phyloP scores from a whole-genome alignment of 2,888 invertebrate genomes.

The Chymomyza amoena region DNA sequence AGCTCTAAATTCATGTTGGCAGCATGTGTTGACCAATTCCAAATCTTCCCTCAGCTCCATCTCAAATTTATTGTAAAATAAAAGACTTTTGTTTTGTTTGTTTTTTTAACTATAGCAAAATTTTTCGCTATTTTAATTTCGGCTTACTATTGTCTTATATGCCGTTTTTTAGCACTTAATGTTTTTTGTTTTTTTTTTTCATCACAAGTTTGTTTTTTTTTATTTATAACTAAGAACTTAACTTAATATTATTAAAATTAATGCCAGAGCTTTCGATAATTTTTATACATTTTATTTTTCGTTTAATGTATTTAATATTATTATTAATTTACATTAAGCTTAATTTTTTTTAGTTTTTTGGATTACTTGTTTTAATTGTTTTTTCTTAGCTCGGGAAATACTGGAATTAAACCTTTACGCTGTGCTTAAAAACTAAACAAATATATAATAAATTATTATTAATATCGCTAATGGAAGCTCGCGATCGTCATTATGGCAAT shows the following conservation, averaged over 20 bases:
- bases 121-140: slow-evolving; percentile 28
- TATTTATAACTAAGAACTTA: slow-evolving; percentile 52
- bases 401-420: slow-evolving; percentile 64
- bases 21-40: too few relatives aligned
- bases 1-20: too few relatives aligned
- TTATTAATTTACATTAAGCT: neutral
- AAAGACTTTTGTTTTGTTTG: slow-evolving; percentile 2
- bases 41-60: neutral
- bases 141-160: slow-evolving; percentile 28
- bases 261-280: neutral
- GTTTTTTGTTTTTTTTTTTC: slow-evolving; percentile 37
- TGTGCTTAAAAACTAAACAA: slow-evolving; percentile 1
- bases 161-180: slow-evolving; percentile 19
- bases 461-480: slow-evolving; percentile 74
- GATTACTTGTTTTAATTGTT: slow-evolving; percentile 54
- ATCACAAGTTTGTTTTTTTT: slow-evolving; percentile 59
- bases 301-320: neutral
- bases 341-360: slow-evolving; percentile 18
- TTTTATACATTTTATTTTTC: slow-evolving; percentile 26
- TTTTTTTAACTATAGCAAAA: neutral
- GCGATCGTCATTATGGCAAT: slow-evolving; percentile 63
- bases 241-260: slow-evolving; percentile 25
- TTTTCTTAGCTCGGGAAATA: slow-evolving; percentile 46
- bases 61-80: neutral
- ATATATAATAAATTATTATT: slow-evolving; percentile 47